Evolutionary conservation across 2,113 vertebrate species (phyloP).

Genomic region (Chitala chitala): DNA sequence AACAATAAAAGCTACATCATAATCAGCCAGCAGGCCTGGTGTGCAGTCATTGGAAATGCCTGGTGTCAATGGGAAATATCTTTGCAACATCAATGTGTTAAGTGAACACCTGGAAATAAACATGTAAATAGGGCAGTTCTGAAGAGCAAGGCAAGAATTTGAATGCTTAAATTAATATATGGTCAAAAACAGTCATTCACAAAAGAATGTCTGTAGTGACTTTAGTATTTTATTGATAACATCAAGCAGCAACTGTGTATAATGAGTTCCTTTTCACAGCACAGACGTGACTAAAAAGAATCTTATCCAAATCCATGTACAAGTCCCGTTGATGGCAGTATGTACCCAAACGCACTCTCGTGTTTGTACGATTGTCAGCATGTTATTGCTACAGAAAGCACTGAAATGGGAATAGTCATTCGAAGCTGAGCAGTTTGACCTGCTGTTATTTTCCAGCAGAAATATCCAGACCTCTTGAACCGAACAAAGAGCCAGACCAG

Average conservation of each 20-base stretch:
- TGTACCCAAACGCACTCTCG: slow-evolving; percentile 29
- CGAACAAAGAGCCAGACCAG: neutral
- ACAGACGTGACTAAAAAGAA: slow-evolving; percentile 36
- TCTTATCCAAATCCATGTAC: slow-evolving; percentile 43
- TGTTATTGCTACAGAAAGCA: slow-evolving; percentile 66
- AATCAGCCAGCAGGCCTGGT: neutral
- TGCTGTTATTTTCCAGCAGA: slow-evolving; percentile 41
- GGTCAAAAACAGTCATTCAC: too few species aligned
- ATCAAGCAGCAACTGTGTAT: slow-evolving; percentile 59
- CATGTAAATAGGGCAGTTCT: too few species aligned
- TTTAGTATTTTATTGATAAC: slow-evolving; percentile 56
- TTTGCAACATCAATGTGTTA: too few species aligned
- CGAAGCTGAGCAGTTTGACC: slow-evolving; percentile 36
- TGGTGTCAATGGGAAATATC: too few species aligned
- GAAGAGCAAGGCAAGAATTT: too few species aligned
- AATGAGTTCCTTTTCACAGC: slow-evolving; percentile 25
- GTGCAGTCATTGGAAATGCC: too few species aligned
- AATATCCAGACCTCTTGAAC: slow-evolving; percentile 4
- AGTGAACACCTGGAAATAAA: too few species aligned
- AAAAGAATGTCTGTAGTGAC: too few species aligned
- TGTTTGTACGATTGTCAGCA: slow-evolving; percentile 59
- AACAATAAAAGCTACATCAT: neutral
- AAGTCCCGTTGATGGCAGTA: slow-evolving; percentile 35
- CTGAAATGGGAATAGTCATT: slow-evolving; percentile 42
- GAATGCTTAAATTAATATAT: too few species aligned